Evolutionary conservation across 2,888 invertebrate species (phyloP).

Genomic region (Caenorhabditis doughertyi): DNA sequence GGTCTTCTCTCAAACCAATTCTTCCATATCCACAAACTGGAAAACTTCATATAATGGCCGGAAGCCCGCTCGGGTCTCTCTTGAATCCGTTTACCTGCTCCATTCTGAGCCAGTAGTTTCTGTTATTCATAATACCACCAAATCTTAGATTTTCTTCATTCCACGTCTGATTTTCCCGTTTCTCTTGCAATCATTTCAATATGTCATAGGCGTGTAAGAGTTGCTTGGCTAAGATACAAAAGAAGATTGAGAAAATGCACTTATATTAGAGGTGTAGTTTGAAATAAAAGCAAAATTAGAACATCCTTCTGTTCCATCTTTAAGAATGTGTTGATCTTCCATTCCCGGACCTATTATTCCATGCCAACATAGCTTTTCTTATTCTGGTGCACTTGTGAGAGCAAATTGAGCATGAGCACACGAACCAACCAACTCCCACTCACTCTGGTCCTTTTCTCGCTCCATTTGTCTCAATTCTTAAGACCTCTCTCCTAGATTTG

Average conservation of each 20-base stretch:
- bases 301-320: background rate
- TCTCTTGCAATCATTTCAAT: no score
- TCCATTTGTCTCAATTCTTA: conserved; percentile 54
- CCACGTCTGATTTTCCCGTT: no score
- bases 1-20: conserved; percentile 3
- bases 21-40: conserved; percentile 24
- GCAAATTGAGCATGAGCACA: conserved; percentile 51
- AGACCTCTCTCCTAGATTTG: background rate
- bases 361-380: conserved; percentile 14
- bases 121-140: background rate
- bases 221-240: no score
- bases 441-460: conserved; percentile 31
- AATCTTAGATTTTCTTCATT: no score
- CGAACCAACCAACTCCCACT: conserved; percentile 17
- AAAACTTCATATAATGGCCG: conserved; percentile 40
- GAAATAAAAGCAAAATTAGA: no score
- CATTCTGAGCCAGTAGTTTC: background rate
- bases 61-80: conserved; percentile 16
- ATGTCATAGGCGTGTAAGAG: no score
- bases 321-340: conserved; percentile 4
- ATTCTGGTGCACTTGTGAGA: conserved; percentile 22
- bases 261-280: no score
- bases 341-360: conserved; percentile 17
- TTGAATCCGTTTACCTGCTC: background rate
- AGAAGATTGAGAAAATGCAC: no score